Evolutionary conservation across 2,113 vertebrate genomes (phyloP).

Genomic region (Hassar affinis): DNA sequence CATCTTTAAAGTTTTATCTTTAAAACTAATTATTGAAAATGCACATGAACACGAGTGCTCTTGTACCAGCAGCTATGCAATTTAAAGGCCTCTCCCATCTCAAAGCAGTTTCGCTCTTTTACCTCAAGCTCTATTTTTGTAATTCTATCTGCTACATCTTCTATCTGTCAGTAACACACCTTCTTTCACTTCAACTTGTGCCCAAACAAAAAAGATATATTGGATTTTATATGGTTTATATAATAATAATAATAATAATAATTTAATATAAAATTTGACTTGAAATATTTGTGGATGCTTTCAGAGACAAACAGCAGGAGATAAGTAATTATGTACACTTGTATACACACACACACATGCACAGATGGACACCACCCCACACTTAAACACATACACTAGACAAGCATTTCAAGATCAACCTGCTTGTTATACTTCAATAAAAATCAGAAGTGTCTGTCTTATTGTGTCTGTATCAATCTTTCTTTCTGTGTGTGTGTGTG

Average conservation of each 20-base stretch:
- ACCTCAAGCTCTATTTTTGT: conserved; percentile 1
- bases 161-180: neutral
- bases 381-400: conserved; percentile 7
- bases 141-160: conserved; percentile 1
- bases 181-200: conserved; percentile 12
- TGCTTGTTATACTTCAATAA: conserved; percentile 45
- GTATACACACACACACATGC: neutral
- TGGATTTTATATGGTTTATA: conserved; percentile 46
- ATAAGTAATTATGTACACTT: neutral
- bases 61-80: conserved; percentile 49
- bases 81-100: neutral
- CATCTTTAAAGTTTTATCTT: neutral
- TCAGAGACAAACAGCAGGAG: conserved; percentile 2
- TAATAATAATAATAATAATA: conserved; percentile 38
- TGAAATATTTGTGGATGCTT: conserved; percentile 44
- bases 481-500: conserved; percentile 13
- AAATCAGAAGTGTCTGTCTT: conserved; percentile 50
- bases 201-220: conserved; percentile 21
- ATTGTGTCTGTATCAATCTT: conserved; percentile 17
- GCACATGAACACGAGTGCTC: conserved; percentile 49
- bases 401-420: conserved; percentile 31
- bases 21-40: neutral
- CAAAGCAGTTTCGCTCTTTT: conserved; percentile 1
- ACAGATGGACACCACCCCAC: conserved; percentile 1
- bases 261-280: conserved; percentile 53